phyloP scores from a whole-genome alignment of 2,113 vertebrate genomes.

The Cephalopterus ornatus region DNA sequence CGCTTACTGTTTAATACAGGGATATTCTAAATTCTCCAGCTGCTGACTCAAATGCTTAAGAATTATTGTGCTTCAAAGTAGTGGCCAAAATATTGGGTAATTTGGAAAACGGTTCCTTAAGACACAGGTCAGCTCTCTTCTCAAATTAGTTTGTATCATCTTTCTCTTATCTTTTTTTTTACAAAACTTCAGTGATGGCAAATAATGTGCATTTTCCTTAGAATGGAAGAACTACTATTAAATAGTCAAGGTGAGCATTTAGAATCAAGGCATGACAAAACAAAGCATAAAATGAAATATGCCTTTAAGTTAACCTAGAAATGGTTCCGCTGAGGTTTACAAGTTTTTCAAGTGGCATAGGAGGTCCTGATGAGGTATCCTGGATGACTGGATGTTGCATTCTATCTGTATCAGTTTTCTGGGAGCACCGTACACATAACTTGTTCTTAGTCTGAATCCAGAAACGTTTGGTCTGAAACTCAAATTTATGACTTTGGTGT shows the following conservation, averaged over 20 bases:
- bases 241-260: not conserved
- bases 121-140: not conserved
- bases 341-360: not conserved
- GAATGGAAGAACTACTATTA: not conserved
- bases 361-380: not conserved
- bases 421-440: not conserved
- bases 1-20: not conserved
- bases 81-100: not conserved
- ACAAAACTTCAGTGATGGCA: not conserved
- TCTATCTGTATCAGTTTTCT: accelerated
- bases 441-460: not conserved
- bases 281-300: not conserved
- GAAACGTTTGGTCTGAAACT: not conserved
- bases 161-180: not conserved
- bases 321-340: not conserved
- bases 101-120: not conserved
- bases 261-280: not conserved
- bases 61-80: not conserved
- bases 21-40: not conserved
- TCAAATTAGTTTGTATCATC: not conserved
- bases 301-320: not conserved
- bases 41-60: conserved; percentile 31
- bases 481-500: not conserved
- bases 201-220: not conserved
- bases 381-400: not conserved